Evolutionary conservation across 2,888 invertebrate genomes (phyloP).

Genomic region (Creontiades dilutus): DNA sequence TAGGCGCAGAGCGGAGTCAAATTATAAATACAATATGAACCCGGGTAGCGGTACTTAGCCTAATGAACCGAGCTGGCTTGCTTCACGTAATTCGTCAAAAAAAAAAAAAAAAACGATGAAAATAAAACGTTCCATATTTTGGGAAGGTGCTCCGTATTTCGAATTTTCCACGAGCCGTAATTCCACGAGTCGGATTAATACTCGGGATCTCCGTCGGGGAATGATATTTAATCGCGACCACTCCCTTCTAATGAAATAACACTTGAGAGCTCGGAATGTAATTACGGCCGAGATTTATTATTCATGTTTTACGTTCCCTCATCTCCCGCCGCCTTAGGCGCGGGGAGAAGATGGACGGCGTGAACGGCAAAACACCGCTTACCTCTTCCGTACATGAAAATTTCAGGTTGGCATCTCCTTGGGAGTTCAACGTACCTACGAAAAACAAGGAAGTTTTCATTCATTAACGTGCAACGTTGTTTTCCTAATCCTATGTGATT

Average conservation of each 20-base stretch:
- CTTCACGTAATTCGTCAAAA: too few relatives aligned
- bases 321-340: neutral
- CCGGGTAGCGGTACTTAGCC: constrained; percentile 5
- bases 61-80: neutral
- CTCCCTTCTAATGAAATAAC: constrained; percentile 44
- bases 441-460: too few relatives aligned
- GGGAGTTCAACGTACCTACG: too few relatives aligned
- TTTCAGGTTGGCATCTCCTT: too few relatives aligned
- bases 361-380: neutral
- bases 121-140: too few relatives aligned
- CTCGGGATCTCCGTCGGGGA: neutral
- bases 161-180: neutral
- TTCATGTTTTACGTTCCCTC: neutral
- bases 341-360: constrained; percentile 2
- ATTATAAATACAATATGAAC: constrained; percentile 39
- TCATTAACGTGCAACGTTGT: too few relatives aligned
- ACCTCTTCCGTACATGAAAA: neutral
- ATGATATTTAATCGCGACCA: constrained; percentile 44
- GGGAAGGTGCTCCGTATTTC: too few relatives aligned
- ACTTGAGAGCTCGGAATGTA: constrained; percentile 45
- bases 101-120: too few relatives aligned
- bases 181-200: constrained; percentile 42
- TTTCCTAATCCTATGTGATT: too few relatives aligned
- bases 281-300: constrained; percentile 40
- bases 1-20: neutral